A percentile compares a stretch with the other conserved stretches of the same genome.
These are phyloP conservation scores for Lycophotia porphyrea DNA, from an alignment of 2,888 invertebrate species.

Conservation along the genomic window DNA sequence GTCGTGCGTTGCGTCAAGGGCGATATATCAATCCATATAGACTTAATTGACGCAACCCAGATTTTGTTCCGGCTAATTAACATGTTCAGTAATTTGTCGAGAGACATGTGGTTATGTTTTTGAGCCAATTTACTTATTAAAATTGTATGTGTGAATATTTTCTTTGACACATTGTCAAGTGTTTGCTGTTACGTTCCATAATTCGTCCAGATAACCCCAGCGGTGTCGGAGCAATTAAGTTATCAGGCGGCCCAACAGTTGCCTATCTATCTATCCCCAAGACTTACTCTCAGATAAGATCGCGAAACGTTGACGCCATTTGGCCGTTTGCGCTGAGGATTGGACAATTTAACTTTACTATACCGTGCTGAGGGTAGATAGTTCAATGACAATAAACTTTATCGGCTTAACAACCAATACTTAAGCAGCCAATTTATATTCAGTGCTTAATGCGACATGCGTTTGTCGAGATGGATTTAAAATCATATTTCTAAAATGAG, in stretches of 20 bases:
- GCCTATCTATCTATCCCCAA: constrained; percentile 81
- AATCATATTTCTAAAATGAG: constrained; percentile 71
- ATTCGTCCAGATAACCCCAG: constrained; percentile 76
- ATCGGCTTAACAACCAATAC: constrained; percentile 80
- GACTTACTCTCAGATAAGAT: constrained; percentile 85
- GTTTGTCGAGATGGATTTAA: constrained; percentile 66
- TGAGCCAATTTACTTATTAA: constrained; percentile 52
- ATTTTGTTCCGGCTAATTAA: constrained; percentile 75
- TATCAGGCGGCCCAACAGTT: constrained; percentile 81
- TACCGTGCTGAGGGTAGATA: constrained; percentile 79
- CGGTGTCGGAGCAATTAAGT: constrained; percentile 84
- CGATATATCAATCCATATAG: constrained; percentile 83
- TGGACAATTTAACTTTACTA: constrained; percentile 87
- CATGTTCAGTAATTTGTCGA: constrained; percentile 74
- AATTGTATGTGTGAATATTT: constrained; percentile 54
- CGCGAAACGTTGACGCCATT: constrained; percentile 87
- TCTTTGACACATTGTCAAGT: constrained; percentile 45
- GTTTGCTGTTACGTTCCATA: constrained; percentile 69
- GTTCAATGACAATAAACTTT: constrained; percentile 85
- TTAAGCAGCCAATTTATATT: constrained; percentile 86
- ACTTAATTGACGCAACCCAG: constrained; percentile 79
- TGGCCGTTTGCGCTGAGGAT: constrained; percentile 83
- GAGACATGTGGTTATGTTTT: constrained; percentile 68
- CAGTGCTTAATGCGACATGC: constrained; percentile 73
- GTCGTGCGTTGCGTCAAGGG: constrained; percentile 77